These are phyloP conservation scores for Cyrtodaria siliqua DNA, from an alignment of 2,888 invertebrate genomes.

Conservation along the genomic window DNA sequence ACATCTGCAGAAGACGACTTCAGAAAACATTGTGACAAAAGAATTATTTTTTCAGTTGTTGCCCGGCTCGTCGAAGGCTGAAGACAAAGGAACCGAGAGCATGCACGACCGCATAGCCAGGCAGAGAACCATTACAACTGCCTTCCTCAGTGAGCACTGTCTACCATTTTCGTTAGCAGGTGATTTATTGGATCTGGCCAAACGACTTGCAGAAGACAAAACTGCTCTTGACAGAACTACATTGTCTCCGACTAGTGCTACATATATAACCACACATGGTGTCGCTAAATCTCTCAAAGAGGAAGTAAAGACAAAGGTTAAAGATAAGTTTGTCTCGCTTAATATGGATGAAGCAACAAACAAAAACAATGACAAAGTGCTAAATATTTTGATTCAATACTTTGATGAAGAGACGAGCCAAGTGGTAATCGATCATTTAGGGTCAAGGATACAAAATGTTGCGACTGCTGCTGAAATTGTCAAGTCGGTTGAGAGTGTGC, in stretches of 20 bases:
- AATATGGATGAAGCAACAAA: constrained; percentile 46
- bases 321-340: constrained; percentile 14
- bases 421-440: constrained; percentile 16
- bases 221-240: constrained; percentile 18
- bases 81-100: neutral
- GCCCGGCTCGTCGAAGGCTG: constrained; percentile 21
- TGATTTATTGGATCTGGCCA: constrained; percentile 27
- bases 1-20: too few relatives aligned
- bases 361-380: constrained; percentile 40
- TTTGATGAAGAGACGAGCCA: constrained; percentile 21
- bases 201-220: constrained; percentile 21
- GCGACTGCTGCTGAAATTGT: constrained; percentile 28
- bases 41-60: too few relatives aligned
- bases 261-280: constrained; percentile 32
- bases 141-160: constrained; percentile 13
- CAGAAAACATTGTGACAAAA: too few relatives aligned
- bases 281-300: constrained; percentile 28
- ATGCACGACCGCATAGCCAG: constrained; percentile 10
- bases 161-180: constrained; percentile 32
- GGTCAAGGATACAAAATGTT: constrained; percentile 28
- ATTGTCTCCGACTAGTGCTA: constrained; percentile 7
- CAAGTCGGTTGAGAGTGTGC: constrained; percentile 17
- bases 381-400: constrained; percentile 32
- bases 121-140: neutral
- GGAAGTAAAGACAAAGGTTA: constrained; percentile 19